Conservation (phyloP, 2,113 vertebrate species). For the Cebus imitator region DNA sequence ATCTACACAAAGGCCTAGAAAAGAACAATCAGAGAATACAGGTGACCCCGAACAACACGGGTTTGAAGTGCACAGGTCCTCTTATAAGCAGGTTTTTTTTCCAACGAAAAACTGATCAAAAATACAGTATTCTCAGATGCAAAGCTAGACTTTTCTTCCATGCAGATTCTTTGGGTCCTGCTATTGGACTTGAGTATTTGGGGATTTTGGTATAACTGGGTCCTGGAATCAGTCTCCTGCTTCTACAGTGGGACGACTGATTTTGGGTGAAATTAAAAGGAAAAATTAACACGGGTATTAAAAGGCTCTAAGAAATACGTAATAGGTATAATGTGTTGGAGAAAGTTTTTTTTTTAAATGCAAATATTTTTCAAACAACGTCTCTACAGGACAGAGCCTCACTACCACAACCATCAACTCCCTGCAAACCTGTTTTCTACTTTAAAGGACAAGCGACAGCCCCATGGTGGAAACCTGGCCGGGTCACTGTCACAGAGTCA, state of each 20-base stretch:
- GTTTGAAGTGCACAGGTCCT: not conserved
- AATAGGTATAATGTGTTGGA: not conserved
- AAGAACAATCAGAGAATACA: not conserved
- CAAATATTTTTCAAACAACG: not conserved
- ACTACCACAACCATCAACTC: fast-evolving
- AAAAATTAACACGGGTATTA: not conserved
- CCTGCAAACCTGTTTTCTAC: not conserved
- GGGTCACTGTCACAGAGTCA: fast-evolving
- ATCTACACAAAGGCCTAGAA: not conserved
- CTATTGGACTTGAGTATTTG: not conserved
- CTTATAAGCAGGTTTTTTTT: not conserved
- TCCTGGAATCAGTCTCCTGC: not conserved
- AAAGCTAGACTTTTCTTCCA: not conserved
- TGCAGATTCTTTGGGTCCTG: not conserved
- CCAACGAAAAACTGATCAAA: not conserved
- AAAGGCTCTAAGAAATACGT: not conserved
- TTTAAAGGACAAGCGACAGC: not conserved
- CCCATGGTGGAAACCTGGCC: fast-evolving
- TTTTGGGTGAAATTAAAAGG: not conserved
- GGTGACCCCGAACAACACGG: not conserved
- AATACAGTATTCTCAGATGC: not conserved
- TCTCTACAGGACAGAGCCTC: not conserved
- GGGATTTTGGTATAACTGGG: not conserved
- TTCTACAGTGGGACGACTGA: not conserved
- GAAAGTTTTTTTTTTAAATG: not conserved